phyloP scores from a whole-genome alignment of 2,888 invertebrate species.

The Hydriomena furcata region DNA sequence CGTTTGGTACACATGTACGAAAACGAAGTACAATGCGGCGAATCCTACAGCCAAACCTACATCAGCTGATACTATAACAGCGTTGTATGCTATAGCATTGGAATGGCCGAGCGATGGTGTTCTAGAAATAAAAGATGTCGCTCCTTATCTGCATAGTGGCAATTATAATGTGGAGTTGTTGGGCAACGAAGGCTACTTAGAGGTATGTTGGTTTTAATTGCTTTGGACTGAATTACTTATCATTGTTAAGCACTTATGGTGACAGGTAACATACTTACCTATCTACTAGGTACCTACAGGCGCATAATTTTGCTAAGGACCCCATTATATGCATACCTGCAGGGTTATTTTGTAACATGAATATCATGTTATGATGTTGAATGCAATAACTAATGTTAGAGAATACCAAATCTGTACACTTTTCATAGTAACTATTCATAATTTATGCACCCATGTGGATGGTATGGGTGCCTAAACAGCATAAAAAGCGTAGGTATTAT shows the following conservation, averaged over 20 bases:
- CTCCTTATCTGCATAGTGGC: constrained; percentile 48
- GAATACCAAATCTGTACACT: no score
- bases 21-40: constrained; percentile 44
- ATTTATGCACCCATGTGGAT: no score
- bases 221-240: constrained; percentile 7
- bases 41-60: constrained; percentile 48
- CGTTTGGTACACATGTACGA: constrained; percentile 88
- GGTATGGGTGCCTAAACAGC: no score
- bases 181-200: constrained; percentile 51
- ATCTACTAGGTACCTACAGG: no score
- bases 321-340: no score
- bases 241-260: background rate
- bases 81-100: constrained; percentile 87
- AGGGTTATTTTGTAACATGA: no score
- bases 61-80: constrained; percentile 42
- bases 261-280: background rate
- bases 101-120: constrained; percentile 86
- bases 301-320: no score
- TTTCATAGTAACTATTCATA: no score
- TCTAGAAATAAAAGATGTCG: constrained; percentile 59
- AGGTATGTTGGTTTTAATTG: constrained; percentile 46
- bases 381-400: no score
- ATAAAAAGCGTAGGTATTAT: no score
- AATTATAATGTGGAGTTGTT: constrained; percentile 53
- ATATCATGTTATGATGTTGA: no score